These are phyloP conservation scores for Coelopa frigida DNA, from an alignment of 1,140 invertebrate genomes.

Conservation along the genomic window DNA sequence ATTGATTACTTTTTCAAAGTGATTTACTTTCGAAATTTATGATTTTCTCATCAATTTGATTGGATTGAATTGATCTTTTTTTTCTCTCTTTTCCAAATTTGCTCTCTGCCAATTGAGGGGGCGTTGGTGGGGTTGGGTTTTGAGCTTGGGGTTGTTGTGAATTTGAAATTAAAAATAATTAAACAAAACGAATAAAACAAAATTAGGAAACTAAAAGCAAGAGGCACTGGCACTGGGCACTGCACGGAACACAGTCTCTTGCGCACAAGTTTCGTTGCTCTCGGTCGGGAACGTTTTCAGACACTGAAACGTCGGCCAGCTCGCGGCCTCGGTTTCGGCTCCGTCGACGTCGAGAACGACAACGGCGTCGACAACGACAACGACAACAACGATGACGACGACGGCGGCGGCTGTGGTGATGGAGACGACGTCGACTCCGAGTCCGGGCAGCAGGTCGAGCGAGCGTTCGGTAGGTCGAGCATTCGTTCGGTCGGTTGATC, in stretches of 20 bases:
- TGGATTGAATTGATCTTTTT: neutral
- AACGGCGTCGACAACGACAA: too few relatives aligned
- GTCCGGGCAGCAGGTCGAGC: too few relatives aligned
- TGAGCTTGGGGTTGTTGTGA: too few relatives aligned
- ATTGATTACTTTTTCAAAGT: slow-evolving; percentile 3
- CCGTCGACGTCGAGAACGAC: too few relatives aligned
- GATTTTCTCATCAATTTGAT: neutral
- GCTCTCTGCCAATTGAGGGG: neutral
- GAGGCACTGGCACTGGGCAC: too few relatives aligned
- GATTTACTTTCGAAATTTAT: neutral
- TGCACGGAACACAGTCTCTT: slow-evolving; percentile 4
- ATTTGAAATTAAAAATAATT: too few relatives aligned
- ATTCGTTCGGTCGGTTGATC: too few relatives aligned
- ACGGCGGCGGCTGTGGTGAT: too few relatives aligned
- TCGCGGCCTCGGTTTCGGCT: neutral
- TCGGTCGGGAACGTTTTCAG: slow-evolving; percentile 35
- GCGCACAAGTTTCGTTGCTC: slow-evolving; percentile 20
- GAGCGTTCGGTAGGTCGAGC: too few relatives aligned
- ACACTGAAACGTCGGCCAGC: slow-evolving; percentile 22
- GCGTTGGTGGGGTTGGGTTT: neutral
- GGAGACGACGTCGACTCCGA: too few relatives aligned
- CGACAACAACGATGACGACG: too few relatives aligned
- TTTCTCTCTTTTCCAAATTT: neutral
- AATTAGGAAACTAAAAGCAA: neutral
- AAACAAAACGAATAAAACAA: neutral